Conservation (phyloP, 2,888 invertebrate species). For the Eupithecia dodoneata region DNA sequence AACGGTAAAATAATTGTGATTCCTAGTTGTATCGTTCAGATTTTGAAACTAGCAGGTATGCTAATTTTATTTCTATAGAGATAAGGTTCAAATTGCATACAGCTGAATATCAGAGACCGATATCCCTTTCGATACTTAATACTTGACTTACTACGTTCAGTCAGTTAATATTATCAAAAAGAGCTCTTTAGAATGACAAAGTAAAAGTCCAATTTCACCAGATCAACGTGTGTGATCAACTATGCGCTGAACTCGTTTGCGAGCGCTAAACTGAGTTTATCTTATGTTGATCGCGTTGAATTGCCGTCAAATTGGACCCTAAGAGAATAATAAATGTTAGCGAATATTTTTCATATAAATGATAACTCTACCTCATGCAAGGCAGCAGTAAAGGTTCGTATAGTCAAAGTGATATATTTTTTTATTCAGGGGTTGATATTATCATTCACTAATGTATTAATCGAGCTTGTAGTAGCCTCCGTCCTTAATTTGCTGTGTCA, state of each 20-base stretch:
- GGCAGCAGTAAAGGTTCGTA: conserved; percentile 44
- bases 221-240: background rate
- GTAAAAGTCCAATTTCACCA: background rate
- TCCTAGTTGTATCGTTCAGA: conserved; percentile 35
- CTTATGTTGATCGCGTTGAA: background rate
- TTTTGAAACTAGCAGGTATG: background rate
- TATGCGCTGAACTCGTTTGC: background rate
- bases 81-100: background rate
- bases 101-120: background rate
- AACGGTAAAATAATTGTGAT: conserved; percentile 51
- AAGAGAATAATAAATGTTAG: background rate
- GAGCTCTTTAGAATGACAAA: background rate
- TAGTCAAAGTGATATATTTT: conserved; percentile 42
- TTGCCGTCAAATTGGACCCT: background rate
- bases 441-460: conserved; percentile 37
- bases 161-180: background rate
- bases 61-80: background rate
- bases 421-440: conserved; percentile 44
- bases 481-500: conserved; percentile 65
- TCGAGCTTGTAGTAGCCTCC: conserved; percentile 69
- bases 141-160: background rate
- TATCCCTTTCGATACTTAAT: background rate
- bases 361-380: conserved; percentile 59
- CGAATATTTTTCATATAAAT: conserved; percentile 29
- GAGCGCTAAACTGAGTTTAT: background rate